These are phyloP conservation scores for Melipona beecheii DNA, from an alignment of 2,888 invertebrate species.

Conservation along the genomic window DNA sequence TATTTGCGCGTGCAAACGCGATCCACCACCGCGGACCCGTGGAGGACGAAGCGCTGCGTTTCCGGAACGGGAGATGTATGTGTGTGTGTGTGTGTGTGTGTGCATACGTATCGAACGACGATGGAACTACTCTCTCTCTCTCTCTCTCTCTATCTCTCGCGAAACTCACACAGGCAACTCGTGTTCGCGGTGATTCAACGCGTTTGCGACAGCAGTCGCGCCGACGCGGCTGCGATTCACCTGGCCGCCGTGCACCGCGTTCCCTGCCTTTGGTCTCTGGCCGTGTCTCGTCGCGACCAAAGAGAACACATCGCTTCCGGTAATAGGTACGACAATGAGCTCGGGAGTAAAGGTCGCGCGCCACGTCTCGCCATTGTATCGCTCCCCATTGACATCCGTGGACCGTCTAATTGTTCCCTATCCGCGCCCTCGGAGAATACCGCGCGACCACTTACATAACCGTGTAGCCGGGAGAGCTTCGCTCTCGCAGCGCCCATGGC, in stretches of 20 bases:
- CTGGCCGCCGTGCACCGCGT: background rate
- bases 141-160: no score
- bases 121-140: background rate
- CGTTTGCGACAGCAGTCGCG: conserved; percentile 46
- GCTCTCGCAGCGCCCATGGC: no score
- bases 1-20: conserved; percentile 62
- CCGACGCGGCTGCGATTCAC: conserved; percentile 38
- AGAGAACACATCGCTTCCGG: conserved; percentile 34
- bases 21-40: conserved; percentile 46
- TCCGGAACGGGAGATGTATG: conserved; percentile 45
- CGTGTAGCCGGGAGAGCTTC: background rate
- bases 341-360: conserved; percentile 66
- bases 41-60: conserved; percentile 33
- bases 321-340: conserved; percentile 71
- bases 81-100: no score
- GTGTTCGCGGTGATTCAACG: conserved; percentile 63
- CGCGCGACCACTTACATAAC: conserved; percentile 29
- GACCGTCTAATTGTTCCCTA: conserved; percentile 68
- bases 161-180: background rate
- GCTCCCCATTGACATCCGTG: conserved; percentile 67
- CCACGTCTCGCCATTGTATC: conserved; percentile 66
- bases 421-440: conserved; percentile 58
- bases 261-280: background rate
- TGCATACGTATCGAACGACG: background rate
- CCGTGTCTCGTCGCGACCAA: conserved; percentile 6